Base-by-base conservation (phyloP, 2,888 invertebrate species). In the Xanthorhoe designata region DNA sequence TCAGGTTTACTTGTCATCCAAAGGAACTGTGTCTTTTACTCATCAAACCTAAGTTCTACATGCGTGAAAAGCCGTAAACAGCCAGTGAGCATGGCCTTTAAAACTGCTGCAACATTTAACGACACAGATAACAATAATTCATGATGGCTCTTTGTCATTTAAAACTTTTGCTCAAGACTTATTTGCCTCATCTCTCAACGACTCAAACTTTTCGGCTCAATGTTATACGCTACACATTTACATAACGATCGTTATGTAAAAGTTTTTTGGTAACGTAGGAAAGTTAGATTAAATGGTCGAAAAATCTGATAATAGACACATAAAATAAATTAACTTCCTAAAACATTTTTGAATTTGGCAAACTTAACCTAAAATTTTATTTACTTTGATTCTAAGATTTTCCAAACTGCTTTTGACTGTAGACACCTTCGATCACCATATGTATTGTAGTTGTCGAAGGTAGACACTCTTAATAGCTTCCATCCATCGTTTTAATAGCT, bases 131-230 rank as follows among this genome's bases (percentile, higher is more conserved):
- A n/a, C n/a, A n/a, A n/a, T n/a, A 35, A 35, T 35, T 47, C 35
- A 35, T 42, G 29, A 52, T 51, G 52, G 52, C 15, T 51, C 51
- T 42, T 42, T 51, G 24, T 51, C 24, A 35, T 54, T 61, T 24
- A 50, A 32, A 63, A 63, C 52, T 49, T 24, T 56, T 55, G 17
- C 10, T 42, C 55, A 5, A 49, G 19, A 49, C 47, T 54, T 50
- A 55, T 38, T 47, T 47, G 47, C 47, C 15, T 47, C 15, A 15
- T 47, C 47, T 47, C 54, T 47, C 24, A 45, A 38, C 55, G 32
- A n/a, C 53, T n/a, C 9, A 51, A 60, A 32, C 29, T 61, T 62
- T 58, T 61, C 50, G 24, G 49, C 53, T 57, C 49, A 61, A 66
- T 47, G n/a, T 56, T 45, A 19, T 54, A 42, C 53, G 50, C 47